A percentile compares a stretch with the other conserved stretches of the same genome.
Conservation (phyloP, 2,888 invertebrate species). For the Masnerella sp. region DNA sequence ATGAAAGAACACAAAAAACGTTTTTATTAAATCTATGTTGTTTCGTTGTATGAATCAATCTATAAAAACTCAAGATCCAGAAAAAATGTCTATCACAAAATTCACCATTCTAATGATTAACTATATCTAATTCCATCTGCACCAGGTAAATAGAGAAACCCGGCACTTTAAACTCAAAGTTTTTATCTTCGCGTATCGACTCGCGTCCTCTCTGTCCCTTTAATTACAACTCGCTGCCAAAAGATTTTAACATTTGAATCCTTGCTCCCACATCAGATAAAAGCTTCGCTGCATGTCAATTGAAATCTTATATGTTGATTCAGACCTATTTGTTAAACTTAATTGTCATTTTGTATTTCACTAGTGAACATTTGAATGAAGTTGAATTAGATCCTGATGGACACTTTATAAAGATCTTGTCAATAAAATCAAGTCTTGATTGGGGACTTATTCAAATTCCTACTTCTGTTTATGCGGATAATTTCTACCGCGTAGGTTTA, state of each 20-base stretch:
- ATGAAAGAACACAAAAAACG: too few relatives aligned
- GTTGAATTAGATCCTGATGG: slow-evolving; percentile 35
- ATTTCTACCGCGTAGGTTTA: slow-evolving; percentile 5
- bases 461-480: background rate
- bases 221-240: background rate
- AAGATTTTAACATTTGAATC: background rate
- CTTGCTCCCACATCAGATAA: slow-evolving; percentile 3
- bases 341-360: slow-evolving; percentile 28
- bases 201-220: too few relatives aligned
- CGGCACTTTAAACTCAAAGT: too few relatives aligned
- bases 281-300: slow-evolving; percentile 17
- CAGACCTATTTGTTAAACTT: slow-evolving; percentile 33
- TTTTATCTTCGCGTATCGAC: too few relatives aligned
- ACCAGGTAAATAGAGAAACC: too few relatives aligned
- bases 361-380: slow-evolving; percentile 31
- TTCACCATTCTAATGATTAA: too few relatives aligned
- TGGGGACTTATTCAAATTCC: slow-evolving; percentile 32
- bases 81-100: too few relatives aligned
- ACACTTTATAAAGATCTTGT: slow-evolving; percentile 44
- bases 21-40: too few relatives aligned
- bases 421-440: slow-evolving; percentile 39
- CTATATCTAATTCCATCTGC: too few relatives aligned
- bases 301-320: slow-evolving; percentile 16
- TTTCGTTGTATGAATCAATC: too few relatives aligned
- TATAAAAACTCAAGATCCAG: too few relatives aligned